These are phyloP conservation scores for Gambusia holbrooki DNA, from an alignment of 2,113 vertebrate species.

Conservation along the genomic window DNA sequence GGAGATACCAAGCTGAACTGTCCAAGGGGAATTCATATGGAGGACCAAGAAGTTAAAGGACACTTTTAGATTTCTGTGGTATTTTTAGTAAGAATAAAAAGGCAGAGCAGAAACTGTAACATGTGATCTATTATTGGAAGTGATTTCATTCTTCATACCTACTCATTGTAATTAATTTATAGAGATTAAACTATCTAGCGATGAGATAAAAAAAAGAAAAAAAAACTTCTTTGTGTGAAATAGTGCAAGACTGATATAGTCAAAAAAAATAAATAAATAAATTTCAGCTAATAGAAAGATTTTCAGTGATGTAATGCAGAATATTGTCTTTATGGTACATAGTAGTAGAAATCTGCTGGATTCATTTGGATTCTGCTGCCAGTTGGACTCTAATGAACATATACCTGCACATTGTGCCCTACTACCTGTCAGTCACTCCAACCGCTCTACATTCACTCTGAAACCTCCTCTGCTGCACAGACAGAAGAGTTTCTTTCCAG, in stretches of 20 bases:
- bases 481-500: conserved; percentile 44
- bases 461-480: conserved; percentile 51
- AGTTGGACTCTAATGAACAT: background rate
- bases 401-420: too few relatives aligned
- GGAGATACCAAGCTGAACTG: conserved; percentile 18
- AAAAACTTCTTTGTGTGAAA: too few relatives aligned
- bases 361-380: background rate
- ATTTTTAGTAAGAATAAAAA: conserved; percentile 6
- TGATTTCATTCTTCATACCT: too few relatives aligned
- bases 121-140: background rate
- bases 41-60: background rate
- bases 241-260: too few relatives aligned
- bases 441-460: too few relatives aligned
- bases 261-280: too few relatives aligned
- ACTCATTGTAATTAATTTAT: too few relatives aligned
- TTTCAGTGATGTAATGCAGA: too few relatives aligned
- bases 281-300: too few relatives aligned
- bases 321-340: too few relatives aligned
- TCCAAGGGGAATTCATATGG: conserved; percentile 9
- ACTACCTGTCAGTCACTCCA: background rate
- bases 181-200: too few relatives aligned
- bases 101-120: background rate
- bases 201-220: too few relatives aligned
- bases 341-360: background rate
- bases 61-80: background rate